phyloP scores from a whole-genome alignment of 2,113 vertebrate species.

The Terrapene triunguis region DNA sequence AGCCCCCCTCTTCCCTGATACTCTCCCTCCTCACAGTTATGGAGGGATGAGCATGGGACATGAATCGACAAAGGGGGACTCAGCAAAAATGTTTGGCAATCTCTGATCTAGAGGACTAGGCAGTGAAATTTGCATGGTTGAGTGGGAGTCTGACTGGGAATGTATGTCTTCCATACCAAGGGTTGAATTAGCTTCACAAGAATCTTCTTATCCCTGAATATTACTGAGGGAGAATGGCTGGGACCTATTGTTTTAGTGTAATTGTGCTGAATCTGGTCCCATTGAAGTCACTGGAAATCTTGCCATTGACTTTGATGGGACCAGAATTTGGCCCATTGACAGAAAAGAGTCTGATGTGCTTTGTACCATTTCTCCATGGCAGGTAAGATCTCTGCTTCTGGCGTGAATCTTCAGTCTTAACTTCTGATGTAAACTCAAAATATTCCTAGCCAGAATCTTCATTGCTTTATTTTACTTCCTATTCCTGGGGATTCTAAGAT shows the following conservation, averaged over 20 bases:
- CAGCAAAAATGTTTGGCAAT: background rate
- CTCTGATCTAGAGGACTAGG: background rate
- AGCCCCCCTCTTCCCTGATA: background rate
- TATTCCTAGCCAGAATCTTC: background rate
- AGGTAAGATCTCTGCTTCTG: background rate
- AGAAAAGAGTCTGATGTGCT: background rate
- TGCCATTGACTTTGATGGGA: background rate
- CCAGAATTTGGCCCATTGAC: background rate
- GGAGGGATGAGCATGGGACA: background rate
- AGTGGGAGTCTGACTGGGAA: background rate
- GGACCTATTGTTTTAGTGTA: background rate
- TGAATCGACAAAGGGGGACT: background rate
- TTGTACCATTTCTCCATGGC: constrained; percentile 1
- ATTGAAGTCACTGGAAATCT: background rate
- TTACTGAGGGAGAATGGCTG: background rate
- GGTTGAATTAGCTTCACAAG: background rate
- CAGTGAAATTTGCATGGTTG: background rate
- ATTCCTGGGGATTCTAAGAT: constrained; percentile 44
- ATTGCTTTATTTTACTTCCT: constrained; percentile 44
- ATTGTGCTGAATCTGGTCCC: rapidly evolving
- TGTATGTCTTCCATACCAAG: background rate
- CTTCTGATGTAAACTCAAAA: constrained; percentile 8
- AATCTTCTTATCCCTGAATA: background rate
- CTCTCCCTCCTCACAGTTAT: background rate
- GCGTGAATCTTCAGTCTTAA: background rate